Evolutionary conservation across 2,888 invertebrate genomes (phyloP).

Genomic region (Phytoseiulus persimilis): DNA sequence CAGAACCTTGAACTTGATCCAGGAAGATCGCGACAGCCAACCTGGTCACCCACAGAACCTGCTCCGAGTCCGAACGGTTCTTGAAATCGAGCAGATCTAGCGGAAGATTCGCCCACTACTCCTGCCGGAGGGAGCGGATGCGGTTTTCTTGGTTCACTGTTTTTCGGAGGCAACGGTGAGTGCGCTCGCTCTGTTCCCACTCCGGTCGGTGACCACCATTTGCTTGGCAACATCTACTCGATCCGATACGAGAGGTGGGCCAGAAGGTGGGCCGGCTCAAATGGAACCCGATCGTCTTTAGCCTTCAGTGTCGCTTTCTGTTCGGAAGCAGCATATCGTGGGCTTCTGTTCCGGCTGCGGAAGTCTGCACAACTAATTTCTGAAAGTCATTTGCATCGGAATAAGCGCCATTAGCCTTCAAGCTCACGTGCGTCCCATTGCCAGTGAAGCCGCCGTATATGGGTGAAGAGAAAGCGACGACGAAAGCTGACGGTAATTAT

Average conservation of each 20-base stretch:
- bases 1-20: conserved; percentile 38
- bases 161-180: too few species aligned
- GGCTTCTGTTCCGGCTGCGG: background rate
- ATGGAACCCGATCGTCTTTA: too few species aligned
- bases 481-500: background rate
- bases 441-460: background rate
- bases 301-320: background rate
- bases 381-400: background rate
- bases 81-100: background rate
- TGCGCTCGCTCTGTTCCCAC: too few species aligned
- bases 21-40: conserved; percentile 27
- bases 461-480: background rate
- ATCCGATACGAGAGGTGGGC: too few species aligned
- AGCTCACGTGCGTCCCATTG: background rate
- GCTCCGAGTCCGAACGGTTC: background rate
- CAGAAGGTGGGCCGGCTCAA: too few species aligned
- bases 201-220: too few species aligned
- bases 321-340: background rate
- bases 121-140: background rate
- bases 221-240: too few species aligned
- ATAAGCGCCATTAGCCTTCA: background rate
- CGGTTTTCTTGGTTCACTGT: too few species aligned
- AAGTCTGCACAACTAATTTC: background rate
- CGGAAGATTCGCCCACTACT: background rate
- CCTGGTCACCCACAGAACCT: conserved; percentile 39